Evolutionary conservation across 2,888 invertebrate genomes (phyloP), one percentile per base, ranked within the genome.

Genomic region (Drosophila barbarae): DNA sequence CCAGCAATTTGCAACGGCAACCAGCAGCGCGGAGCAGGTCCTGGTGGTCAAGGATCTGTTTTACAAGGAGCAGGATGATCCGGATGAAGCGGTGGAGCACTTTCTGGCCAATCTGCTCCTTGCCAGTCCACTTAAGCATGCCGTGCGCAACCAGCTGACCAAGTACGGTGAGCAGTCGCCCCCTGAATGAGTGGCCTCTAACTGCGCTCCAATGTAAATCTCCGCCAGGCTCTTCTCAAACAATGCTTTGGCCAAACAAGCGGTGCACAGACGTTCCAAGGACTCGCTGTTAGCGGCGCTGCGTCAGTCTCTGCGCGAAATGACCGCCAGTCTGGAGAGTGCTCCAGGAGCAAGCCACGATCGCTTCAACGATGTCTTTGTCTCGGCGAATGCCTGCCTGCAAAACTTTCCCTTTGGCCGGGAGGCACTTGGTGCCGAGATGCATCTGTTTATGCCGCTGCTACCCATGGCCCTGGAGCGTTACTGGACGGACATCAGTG

Each of bases 61-160:
- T 6, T 65, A 52, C 36, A 12, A 9, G 21, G 13, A 34, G 6
- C 15, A 23, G 9, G 41, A 28, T 15, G 47, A 5, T 23, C 39
- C 1, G 3, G 58, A 4, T 18, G 54, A 7, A 2, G 35, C 12
- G 4, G 4, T 52, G 18, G 18, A 23, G 2, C 44, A 5, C 0
- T 87, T 90, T 57, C 71, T 90, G 4, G 76, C 88, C 21, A 87
- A 89, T 67, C 52, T 90, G 0, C 87, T 86, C 23, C 86, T 90
- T 41, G 68, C 74, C 56, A 83, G 85, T 35, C 87, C 89, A 0
- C 71, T 87, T 0, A 90, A 89, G 65, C 90, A 90, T 76, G 88
- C 90, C 8, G 80, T 90, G 18, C 88, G 90, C 49, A 88, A 88
- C 75, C 85, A 88, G 60, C 73, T 89, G 21, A 64, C 80, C 18